These are phyloP conservation scores for Tursiops truncatus DNA, from an alignment of 2,113 vertebrate species.

Conservation along the genomic window DNA sequence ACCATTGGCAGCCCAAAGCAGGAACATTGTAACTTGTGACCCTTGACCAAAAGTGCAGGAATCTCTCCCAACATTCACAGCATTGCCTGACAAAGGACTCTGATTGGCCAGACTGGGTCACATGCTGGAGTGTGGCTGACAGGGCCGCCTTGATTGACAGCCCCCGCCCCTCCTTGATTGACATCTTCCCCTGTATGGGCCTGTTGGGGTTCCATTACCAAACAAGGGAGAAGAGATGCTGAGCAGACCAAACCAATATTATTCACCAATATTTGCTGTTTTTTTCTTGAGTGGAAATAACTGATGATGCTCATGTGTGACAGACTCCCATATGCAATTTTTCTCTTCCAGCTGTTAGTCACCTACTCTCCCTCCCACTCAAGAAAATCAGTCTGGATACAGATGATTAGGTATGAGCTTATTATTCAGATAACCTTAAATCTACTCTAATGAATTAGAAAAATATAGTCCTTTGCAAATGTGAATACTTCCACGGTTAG, in stretches of 20 bases:
- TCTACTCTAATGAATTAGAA: not conserved
- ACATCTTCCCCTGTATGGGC: not conserved
- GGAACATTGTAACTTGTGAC: not conserved
- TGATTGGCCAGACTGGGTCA: not conserved
- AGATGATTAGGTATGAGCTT: not conserved
- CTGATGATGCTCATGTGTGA: not conserved
- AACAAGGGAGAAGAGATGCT: not conserved
- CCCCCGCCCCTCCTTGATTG: not conserved
- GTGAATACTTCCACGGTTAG: not conserved
- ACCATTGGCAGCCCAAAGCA: not conserved
- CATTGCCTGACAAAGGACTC: not conserved
- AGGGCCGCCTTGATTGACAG: not conserved
- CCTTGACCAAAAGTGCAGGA: not conserved
- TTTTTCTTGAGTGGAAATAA: not conserved
- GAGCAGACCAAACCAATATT: not conserved
- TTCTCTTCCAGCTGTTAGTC: not conserved
- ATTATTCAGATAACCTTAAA: constrained; percentile 22
- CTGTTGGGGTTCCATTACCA: not conserved
- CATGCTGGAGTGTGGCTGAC: not conserved
- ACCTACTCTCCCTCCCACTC: not conserved
- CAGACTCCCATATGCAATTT: not conserved
- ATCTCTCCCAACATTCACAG: not conserved
- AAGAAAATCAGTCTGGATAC: not conserved
- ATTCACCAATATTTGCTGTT: not conserved
- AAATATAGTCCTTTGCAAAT: not conserved